A percentile compares a stretch with the other conserved stretches of the same genome.
These are phyloP conservation scores for Aproaerema taeniolella DNA, from an alignment of 2,888 invertebrate species.

Conservation along the genomic window DNA sequence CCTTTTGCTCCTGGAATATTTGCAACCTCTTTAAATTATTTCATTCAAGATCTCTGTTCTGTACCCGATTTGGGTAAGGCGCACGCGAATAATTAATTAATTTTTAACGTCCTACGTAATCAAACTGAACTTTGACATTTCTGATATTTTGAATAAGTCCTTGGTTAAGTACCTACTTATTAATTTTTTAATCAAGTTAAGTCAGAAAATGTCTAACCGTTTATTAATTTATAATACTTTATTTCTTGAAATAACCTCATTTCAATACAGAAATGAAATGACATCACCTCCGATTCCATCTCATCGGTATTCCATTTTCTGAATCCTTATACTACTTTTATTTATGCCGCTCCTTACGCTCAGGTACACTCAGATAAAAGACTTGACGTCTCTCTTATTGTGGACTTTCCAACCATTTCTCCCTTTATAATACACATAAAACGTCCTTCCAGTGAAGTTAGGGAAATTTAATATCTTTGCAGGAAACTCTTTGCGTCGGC, in stretches of 20 bases:
- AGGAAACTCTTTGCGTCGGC: constrained; percentile 17
- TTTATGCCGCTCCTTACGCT: constrained; percentile 27
- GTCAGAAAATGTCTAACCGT: no score
- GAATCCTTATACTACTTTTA: constrained; percentile 17
- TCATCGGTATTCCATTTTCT: constrained; percentile 11
- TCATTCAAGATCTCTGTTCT: constrained; percentile 14
- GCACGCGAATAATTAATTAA: neutral
- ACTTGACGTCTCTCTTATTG: constrained; percentile 35
- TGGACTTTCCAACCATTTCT: constrained; percentile 41
- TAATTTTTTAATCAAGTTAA: no score
- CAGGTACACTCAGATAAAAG: constrained; percentile 37
- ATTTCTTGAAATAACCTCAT: no score
- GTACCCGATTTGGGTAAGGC: neutral
- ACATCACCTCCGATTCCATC: constrained; percentile 11
- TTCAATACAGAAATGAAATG: no score
- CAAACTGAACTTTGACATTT: no score
- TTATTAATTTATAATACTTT: no score
- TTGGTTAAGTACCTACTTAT: no score
- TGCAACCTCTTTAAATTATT: constrained; percentile 23
- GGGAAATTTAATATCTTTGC: constrained; percentile 21
- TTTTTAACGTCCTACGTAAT: no score
- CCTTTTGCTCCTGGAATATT: constrained; percentile 25
- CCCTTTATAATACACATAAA: constrained; percentile 32
- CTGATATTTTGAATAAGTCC: no score
- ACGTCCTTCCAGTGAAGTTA: constrained; percentile 25